Conservation (phyloP, 2,113 vertebrate species). For the Thymallus thymallus region DNA sequence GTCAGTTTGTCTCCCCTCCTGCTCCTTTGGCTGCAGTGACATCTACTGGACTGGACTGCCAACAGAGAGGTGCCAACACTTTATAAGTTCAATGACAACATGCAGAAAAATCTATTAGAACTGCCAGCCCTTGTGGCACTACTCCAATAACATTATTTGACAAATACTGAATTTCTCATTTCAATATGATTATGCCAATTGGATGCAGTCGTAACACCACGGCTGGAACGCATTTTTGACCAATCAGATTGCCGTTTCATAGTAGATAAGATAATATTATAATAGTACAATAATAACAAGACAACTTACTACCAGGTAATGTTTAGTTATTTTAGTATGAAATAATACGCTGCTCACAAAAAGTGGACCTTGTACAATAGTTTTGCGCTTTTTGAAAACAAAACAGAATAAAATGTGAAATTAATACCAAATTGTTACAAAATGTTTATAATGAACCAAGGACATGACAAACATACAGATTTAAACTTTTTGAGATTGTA, state of each 20-base stretch:
- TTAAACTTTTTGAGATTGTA: conserved; percentile 35
- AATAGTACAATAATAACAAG: conserved; percentile 24
- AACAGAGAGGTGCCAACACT: background rate
- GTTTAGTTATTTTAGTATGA: conserved; percentile 61
- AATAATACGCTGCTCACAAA: conserved; percentile 51
- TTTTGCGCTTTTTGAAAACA: conserved; percentile 23
- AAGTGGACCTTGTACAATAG: conserved; percentile 48
- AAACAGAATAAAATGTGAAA: conserved; percentile 31
- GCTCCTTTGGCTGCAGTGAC: conserved; percentile 72
- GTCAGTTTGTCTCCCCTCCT: conserved; percentile 46
- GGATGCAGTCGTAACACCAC: no score
- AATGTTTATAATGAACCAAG: conserved; percentile 64
- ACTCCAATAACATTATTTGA: no score
- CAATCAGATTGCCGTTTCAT: no score
- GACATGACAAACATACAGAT: conserved; percentile 25
- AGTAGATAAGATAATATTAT: background rate
- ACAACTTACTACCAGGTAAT: conserved; percentile 28
- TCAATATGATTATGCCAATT: no score
- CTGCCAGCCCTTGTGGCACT: no score
- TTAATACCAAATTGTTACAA: conserved; percentile 54
- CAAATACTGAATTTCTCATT: no score
- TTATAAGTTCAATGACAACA: background rate
- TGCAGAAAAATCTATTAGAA: no score
- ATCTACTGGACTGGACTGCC: conserved; percentile 70
- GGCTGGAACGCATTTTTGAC: no score